Evolutionary conservation across 1,140 invertebrate species (phyloP), one percentile per base, ranked within the genome.

Genomic region (Papilio xuthus): DNA sequence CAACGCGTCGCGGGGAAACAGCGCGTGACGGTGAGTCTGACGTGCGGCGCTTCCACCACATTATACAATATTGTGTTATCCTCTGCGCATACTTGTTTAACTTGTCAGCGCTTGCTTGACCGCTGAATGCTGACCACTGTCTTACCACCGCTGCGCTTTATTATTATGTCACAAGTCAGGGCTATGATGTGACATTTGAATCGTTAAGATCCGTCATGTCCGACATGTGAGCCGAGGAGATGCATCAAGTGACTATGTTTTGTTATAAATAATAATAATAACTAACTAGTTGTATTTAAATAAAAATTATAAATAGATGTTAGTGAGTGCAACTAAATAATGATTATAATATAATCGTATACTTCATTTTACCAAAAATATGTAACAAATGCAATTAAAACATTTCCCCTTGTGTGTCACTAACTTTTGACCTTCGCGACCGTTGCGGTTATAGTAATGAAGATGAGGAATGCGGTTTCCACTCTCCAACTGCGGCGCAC

Each of bases 1-100:
- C 69, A 71, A 67, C 60, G 32, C 69, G 69, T 37, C 18, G 41
- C 37, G 32, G 69, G 63, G 37, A 71, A 71, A 71, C 18, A 15
- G 18, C 12, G 4, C 37, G 37, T 71, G 69, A 71, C 32, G 69
- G 32, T 2, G 37, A 32, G 15, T 18, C 15, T 71, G 69, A 71
- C 32, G 32, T 10, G 69, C 69, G 69, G n/a, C 13, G 26, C 4
- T 13, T 28, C 60, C 23, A 28, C 13, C 13, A 28, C 13, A 13
- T 53, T 53, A 53, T 53, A 67, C 26, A 28, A 28, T 1, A 67
- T 67, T 67, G 2, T 32, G 28, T 67, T 28, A 67, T 60, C 23
- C 56, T 26, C 23, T 10, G 56, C 56, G 23, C 60, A 67, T 67
- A 28, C 26, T 28, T 28, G 60, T 32, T 32, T 4, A 28, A 15